Percentiles rank a stretch among this genome's conserved stretches.
Conservation (phyloP, 2,113 vertebrate genomes). For the Ochotona princeps region DNA sequence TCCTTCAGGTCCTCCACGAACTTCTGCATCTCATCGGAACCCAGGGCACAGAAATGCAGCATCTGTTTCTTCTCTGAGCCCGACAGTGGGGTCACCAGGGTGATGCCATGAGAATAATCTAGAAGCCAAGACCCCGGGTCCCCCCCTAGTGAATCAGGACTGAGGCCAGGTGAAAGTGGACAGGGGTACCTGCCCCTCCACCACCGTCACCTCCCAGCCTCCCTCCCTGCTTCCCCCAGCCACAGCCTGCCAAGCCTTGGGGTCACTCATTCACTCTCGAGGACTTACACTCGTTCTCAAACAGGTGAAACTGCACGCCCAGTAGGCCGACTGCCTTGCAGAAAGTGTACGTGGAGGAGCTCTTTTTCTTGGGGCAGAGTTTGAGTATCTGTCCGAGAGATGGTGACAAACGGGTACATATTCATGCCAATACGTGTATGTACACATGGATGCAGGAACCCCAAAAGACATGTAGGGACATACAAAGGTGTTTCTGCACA, state of each 20-base stretch:
- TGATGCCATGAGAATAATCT: slow-evolving; percentile 99
- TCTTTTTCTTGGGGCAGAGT: slow-evolving; percentile 98
- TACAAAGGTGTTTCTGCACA: neutral
- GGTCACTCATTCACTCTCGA: neutral
- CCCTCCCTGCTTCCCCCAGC: neutral
- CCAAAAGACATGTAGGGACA: neutral
- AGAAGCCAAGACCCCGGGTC: slow-evolving; percentile 61
- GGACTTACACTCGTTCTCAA: slow-evolving; percentile 97
- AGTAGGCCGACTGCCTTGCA: slow-evolving; percentile 96
- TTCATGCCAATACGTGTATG: rapidly evolving
- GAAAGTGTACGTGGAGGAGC: slow-evolving; percentile 96
- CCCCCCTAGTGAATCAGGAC: rapidly evolving
- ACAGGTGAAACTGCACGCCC: slow-evolving; percentile 98
- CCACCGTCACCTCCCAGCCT: neutral
- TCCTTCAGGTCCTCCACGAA: slow-evolving; percentile 98
- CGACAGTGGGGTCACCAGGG: slow-evolving; percentile 94
- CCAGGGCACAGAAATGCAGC: slow-evolving; percentile 97
- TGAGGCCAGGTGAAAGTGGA: neutral
- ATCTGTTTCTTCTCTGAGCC: slow-evolving; percentile 98
- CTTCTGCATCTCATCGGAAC: slow-evolving; percentile 97
- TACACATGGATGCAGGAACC: rapidly evolving
- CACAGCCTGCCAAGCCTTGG: too few species aligned
- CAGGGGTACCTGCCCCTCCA: neutral
- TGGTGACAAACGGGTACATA: neutral
- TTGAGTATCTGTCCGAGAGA: slow-evolving; percentile 93